These are phyloP conservation scores for Prinia subflava DNA, from an alignment of 2,113 vertebrate genomes.

Conservation along the genomic window DNA sequence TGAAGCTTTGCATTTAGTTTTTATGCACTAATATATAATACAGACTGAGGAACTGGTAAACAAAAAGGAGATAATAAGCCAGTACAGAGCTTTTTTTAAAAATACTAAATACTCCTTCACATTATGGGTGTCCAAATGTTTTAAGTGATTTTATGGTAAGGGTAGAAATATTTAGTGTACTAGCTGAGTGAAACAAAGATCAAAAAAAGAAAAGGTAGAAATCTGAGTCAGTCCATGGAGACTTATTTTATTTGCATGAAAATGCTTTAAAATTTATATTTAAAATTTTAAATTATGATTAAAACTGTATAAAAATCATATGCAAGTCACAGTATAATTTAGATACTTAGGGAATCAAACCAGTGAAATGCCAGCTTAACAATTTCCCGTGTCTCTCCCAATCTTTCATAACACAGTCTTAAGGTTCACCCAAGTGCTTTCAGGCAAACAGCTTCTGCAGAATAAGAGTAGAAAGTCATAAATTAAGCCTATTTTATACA, in stretches of 20 bases:
- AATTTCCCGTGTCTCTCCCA: background rate
- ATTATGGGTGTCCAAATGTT: background rate
- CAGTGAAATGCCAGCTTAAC: background rate
- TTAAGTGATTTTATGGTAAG: background rate
- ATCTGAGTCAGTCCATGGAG: background rate
- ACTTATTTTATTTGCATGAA: background rate
- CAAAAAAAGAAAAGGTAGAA: background rate
- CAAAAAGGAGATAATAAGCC: background rate
- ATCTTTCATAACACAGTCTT: background rate
- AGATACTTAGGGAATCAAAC: background rate
- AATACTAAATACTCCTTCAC: background rate
- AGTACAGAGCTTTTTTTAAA: background rate
- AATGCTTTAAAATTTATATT: background rate
- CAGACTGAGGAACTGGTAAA: background rate
- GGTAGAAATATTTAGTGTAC: background rate
- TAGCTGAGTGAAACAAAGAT: background rate
- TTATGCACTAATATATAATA: background rate
- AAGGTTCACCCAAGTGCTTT: background rate
- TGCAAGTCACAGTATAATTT: background rate
- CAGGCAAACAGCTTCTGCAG: background rate
- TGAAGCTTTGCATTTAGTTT: background rate
- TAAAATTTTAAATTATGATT: background rate
- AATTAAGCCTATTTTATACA: background rate
- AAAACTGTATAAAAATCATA: background rate
- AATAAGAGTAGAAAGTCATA: background rate